A percentile compares a stretch with the other conserved stretches of the same genome.
phyloP scores from a whole-genome alignment of 2,797 vertebrate species.

The Podargus strigoides region DNA sequence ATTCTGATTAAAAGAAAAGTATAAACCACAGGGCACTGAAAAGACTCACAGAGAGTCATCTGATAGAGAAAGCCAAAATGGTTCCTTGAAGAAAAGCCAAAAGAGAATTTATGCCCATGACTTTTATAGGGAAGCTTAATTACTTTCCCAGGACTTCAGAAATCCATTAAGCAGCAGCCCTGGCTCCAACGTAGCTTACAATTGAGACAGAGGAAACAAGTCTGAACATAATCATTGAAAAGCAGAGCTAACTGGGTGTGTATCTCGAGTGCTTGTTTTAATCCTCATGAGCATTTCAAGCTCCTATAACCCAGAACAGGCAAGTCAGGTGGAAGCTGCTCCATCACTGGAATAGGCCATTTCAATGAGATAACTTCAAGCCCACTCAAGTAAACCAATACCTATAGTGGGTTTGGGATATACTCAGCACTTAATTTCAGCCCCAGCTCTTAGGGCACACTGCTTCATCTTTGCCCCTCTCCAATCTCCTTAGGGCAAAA shows the following conservation, averaged over 20 bases:
- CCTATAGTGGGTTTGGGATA: not conserved
- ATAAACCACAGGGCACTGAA: not conserved
- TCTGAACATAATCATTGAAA: not conserved
- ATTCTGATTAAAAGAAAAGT: not conserved
- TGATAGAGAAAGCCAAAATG: not conserved
- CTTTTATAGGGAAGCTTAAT: constrained; percentile 50
- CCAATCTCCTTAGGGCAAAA: not conserved
- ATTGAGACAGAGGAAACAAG: constrained; percentile 26
- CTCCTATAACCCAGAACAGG: not conserved
- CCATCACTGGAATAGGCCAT: not conserved
- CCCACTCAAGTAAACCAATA: not conserved
- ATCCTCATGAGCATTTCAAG: not conserved
- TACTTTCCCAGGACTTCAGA: constrained; percentile 48
- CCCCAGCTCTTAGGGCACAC: not conserved
- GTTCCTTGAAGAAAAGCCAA: constrained; percentile 42
- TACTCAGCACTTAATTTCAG: not conserved
- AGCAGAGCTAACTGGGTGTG: constrained; percentile 7
- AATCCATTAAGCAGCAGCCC: constrained; percentile 31
- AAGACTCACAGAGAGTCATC: not conserved
- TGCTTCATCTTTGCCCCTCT: not conserved
- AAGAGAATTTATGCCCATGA: constrained; percentile 25
- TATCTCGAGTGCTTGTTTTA: not conserved
- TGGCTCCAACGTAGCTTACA: constrained; percentile 19
- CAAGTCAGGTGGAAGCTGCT: not conserved
- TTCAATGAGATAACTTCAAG: not conserved